Conservation (phyloP, 2,888 invertebrate species). For the Apodemia mormo region DNA sequence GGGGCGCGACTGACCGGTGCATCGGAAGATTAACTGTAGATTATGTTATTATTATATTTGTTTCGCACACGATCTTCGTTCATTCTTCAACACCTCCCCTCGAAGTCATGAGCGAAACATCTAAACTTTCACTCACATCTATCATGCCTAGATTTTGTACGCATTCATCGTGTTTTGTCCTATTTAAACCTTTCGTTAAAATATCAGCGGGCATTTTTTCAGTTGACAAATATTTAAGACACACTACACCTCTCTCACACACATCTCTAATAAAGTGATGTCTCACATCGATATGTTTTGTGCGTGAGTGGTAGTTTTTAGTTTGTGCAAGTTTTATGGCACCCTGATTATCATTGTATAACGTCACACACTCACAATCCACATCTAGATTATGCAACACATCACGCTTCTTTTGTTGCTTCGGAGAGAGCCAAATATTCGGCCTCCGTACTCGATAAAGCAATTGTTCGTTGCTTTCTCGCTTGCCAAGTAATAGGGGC, state of each 20-base stretch:
- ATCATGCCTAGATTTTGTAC: conserved; percentile 21
- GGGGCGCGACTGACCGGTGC: too few relatives aligned
- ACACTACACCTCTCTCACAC: conserved; percentile 12
- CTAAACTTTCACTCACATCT: neutral
- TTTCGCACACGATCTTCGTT: too few relatives aligned
- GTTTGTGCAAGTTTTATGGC: conserved; percentile 22
- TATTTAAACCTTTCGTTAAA: conserved; percentile 23
- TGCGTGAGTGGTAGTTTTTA: conserved; percentile 27
- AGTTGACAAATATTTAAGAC: conserved; percentile 24
- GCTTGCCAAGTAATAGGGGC: conserved; percentile 13
- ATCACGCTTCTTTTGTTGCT: conserved; percentile 17
- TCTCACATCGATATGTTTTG: conserved; percentile 28
- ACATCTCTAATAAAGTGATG: conserved; percentile 1
- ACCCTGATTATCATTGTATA: conserved; percentile 25
- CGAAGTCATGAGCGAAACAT: conserved; percentile 15
- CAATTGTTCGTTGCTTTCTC: neutral
- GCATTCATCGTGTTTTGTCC: conserved; percentile 21
- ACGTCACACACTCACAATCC: conserved; percentile 17
- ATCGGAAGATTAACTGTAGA: too few relatives aligned
- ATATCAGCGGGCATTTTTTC: conserved; percentile 26
- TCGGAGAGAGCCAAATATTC: conserved; percentile 25
- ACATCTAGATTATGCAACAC: conserved; percentile 13
- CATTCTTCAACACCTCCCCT: conserved; percentile 24
- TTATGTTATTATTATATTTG: too few relatives aligned
- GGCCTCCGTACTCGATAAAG: neutral